phyloP scores from a whole-genome alignment of 2,113 vertebrate genomes.

The Calidris pugnax region DNA sequence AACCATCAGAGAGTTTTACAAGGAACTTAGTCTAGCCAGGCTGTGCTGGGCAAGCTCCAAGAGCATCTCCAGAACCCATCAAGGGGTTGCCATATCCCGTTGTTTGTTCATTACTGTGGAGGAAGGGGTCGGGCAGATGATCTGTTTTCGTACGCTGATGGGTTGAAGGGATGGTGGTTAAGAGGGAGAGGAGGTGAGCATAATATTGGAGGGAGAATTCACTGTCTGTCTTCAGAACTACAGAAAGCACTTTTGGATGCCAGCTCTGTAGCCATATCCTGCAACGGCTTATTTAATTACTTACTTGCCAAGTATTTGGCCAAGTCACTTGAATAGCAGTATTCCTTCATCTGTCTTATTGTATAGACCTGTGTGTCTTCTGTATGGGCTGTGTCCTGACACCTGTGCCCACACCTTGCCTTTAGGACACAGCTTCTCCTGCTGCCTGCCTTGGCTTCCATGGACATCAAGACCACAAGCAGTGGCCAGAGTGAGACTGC shows the following conservation, averaged over 20 bases:
- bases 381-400: not conserved
- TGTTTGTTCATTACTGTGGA: not conserved
- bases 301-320: not conserved
- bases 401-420: not conserved
- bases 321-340: not conserved
- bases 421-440: not conserved
- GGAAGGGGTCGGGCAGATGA: fast-evolving
- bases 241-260: not conserved
- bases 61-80: not conserved
- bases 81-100: not conserved
- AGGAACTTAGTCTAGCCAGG: not conserved
- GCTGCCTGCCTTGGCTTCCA: not conserved
- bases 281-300: not conserved
- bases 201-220: not conserved
- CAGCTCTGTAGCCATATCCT: not conserved
- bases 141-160: not conserved
- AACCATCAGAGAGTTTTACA: not conserved
- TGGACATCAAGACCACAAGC: not conserved
- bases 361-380: not conserved
- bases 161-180: not conserved
- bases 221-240: not conserved
- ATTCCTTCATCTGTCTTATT: not conserved
- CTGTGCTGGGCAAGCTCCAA: not conserved
- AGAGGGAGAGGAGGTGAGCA: not conserved
- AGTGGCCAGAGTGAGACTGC: not conserved